Evolutionary conservation across 2,888 invertebrate genomes (phyloP).

Genomic region (Drosophila peninsularis): DNA sequence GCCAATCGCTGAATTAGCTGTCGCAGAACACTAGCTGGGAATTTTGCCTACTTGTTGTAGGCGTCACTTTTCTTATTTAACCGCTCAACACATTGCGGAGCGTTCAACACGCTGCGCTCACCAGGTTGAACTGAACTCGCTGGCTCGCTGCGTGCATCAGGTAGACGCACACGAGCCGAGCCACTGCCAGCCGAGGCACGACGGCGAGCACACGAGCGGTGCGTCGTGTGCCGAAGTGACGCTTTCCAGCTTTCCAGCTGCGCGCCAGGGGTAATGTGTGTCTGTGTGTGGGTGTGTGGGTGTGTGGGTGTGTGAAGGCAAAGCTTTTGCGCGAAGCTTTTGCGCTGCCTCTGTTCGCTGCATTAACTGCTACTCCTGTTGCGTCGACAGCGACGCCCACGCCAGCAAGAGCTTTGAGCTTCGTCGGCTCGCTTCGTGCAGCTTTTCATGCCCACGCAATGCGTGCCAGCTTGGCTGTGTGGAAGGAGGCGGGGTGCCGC

Average conservation of each 20-base stretch:
- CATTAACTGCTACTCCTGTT: slow-evolving; percentile 57
- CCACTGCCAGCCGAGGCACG: slow-evolving; percentile 19
- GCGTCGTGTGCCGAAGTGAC: slow-evolving; percentile 13
- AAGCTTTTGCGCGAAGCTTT: slow-evolving; percentile 59
- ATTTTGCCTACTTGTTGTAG: slow-evolving; percentile 70
- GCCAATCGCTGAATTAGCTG: slow-evolving; percentile 64
- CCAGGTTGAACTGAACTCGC: slow-evolving; percentile 82
- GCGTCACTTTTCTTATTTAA: slow-evolving; percentile 81
- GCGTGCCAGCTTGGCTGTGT: background rate
- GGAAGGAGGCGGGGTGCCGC: slow-evolving; percentile 18
- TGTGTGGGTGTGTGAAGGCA: background rate
- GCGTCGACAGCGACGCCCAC: slow-evolving; percentile 67
- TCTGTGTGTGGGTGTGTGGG: background rate
- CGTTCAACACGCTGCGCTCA: slow-evolving; percentile 81
- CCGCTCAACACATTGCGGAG: slow-evolving; percentile 78
- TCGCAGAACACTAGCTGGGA: slow-evolving; percentile 74
- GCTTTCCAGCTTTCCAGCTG: slow-evolving; percentile 50
- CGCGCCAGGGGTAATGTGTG: slow-evolving; percentile 58
- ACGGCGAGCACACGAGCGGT: slow-evolving; percentile 8
- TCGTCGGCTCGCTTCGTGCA: slow-evolving; percentile 19
- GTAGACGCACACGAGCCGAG: slow-evolving; percentile 57
- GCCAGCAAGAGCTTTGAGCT: slow-evolving; percentile 48
- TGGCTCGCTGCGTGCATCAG: slow-evolving; percentile 71
- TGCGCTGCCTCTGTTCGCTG: slow-evolving; percentile 27
- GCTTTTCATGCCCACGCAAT: slow-evolving; percentile 60